phyloP scores from a whole-genome alignment of 2,888 invertebrate species.

The Cephus pulcher region DNA sequence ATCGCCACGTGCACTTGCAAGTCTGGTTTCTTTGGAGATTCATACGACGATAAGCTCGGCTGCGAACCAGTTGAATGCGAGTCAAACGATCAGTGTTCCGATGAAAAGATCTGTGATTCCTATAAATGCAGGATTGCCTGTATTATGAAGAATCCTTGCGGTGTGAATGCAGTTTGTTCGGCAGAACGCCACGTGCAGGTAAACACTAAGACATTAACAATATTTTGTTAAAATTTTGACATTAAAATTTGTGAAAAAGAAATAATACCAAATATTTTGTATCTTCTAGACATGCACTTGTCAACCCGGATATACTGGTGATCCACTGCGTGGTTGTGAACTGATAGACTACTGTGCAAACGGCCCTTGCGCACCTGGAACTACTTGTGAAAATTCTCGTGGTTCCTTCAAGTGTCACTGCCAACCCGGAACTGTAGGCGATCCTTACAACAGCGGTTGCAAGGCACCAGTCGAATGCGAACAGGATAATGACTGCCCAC shows the following conservation, averaged over 20 bases:
- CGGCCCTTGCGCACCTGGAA: slow-evolving; percentile 83
- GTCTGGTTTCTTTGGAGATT: slow-evolving; percentile 80
- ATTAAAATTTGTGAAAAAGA: background rate
- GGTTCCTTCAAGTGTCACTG: slow-evolving; percentile 86
- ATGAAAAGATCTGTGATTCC: slow-evolving; percentile 85
- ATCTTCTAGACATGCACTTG: slow-evolving; percentile 76
- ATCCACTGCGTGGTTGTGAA: slow-evolving; percentile 78
- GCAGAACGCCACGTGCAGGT: slow-evolving; percentile 83
- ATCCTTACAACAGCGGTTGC: slow-evolving; percentile 88
- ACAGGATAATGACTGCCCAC: slow-evolving; percentile 83
- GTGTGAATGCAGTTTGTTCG: slow-evolving; percentile 86
- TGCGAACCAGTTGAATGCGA: slow-evolving; percentile 86
- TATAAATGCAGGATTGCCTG: slow-evolving; percentile 90
- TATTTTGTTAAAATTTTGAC: background rate
- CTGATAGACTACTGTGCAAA: slow-evolving; percentile 83
- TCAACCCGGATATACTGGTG: slow-evolving; percentile 88
- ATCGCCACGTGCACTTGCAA: slow-evolving; percentile 82
- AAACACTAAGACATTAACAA: slow-evolving; percentile 36
- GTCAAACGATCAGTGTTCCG: slow-evolving; percentile 77
- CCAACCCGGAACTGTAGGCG: slow-evolving; percentile 82
- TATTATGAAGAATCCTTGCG: slow-evolving; percentile 84
- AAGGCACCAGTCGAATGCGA: slow-evolving; percentile 84
- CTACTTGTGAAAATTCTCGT: slow-evolving; percentile 82
- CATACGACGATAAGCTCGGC: slow-evolving; percentile 79
- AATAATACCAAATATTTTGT: background rate